Conservation (phyloP, 2,113 vertebrate genomes). For the Lontra canadensis region DNA sequence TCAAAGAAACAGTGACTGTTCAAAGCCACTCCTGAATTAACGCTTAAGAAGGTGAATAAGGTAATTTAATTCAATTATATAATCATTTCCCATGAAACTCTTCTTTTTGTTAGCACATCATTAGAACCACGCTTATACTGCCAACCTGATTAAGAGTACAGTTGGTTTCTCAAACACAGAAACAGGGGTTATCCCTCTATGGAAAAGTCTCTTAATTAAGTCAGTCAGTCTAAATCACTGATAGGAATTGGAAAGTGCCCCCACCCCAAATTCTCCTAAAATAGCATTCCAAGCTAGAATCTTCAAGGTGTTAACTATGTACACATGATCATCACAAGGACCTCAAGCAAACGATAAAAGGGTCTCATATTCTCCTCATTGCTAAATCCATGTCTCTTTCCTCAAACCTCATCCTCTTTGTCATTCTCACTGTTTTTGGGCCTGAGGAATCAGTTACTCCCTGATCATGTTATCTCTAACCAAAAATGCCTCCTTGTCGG, state of each 20-base stretch:
- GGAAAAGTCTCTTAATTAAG: neutral
- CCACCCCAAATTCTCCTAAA: neutral
- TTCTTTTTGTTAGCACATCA: constrained; percentile 4
- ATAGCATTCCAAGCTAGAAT: neutral
- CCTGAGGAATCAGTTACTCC: neutral
- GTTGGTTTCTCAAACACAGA: neutral
- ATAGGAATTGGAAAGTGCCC: neutral
- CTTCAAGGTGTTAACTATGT: neutral
- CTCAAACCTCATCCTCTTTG: neutral
- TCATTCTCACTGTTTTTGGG: neutral
- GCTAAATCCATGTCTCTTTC: neutral
- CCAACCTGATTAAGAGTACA: neutral
- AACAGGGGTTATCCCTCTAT: neutral
- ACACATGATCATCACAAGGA: neutral
- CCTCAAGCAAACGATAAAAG: neutral
- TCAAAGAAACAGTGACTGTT: neutral
- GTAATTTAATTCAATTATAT: neutral
- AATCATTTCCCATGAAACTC: neutral
- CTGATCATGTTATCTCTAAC: neutral
- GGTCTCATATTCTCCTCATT: neutral
- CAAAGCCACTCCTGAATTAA: neutral
- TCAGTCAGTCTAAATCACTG: neutral
- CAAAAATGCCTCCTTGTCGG: neutral
- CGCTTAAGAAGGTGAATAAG: neutral
- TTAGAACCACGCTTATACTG: neutral